Evolutionary conservation across 2,888 invertebrate genomes (phyloP), one percentile per base, ranked within the genome.

Genomic region (Drosophila formosana): DNA sequence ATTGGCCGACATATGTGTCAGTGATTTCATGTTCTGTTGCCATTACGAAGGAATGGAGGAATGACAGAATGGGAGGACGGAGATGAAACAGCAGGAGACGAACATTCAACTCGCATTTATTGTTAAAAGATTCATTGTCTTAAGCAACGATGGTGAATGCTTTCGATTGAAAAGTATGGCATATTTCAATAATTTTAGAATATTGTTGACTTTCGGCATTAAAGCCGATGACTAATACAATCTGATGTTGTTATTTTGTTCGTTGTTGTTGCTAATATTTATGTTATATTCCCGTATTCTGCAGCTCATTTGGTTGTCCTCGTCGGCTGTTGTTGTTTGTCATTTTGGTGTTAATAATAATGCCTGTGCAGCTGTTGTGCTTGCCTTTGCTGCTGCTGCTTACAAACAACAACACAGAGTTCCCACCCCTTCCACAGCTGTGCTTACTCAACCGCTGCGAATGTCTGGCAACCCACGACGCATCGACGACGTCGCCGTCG

Each of bases 1-100:
- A 74, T 82, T 72, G 82, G 73, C 66, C 66, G 70, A 75, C 85
- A 85, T 82, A 82, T 83, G 82, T 68, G 75, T 72, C 80, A 78
- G 71, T 65, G 82, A 82, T 84, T 82, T 84, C 75, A 73, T 77
- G 66, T 68, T 77, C 63, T 67, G 77, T 25, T 53, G 66, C 58
- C 74, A 80, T 80, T 75, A 70, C 77, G 72, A 56, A 34, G 32
- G 47, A 43, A 43, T 26, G 32, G 39, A 23, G 2, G 13, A 57
- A 47, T 4, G 4, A 0, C 9, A 13, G 25, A 23, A 41, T 9
- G 18, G 11, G 26, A 32, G 8, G 46, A 28, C 28, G 5, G 43
- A n/a, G n/a, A 3, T 0, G 13, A 51, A 30, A 30, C 26, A 52
- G 13, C 32, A 18, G 11, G 23, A 28, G 37, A 30, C 26, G 13